phyloP scores from a whole-genome alignment of 2,888 invertebrate species.

The Ferrisia virgata region DNA sequence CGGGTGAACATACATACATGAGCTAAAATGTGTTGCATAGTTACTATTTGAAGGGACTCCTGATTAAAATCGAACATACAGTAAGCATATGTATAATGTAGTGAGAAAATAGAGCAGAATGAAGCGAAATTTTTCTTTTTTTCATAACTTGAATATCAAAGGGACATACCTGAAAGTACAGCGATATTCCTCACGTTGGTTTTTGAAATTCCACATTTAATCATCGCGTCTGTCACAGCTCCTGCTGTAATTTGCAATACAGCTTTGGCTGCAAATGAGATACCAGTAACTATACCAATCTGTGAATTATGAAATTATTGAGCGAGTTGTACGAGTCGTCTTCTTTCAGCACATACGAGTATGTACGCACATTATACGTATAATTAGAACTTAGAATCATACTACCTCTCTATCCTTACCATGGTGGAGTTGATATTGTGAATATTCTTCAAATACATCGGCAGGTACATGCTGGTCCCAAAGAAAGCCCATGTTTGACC shows the following conservation, averaged over 20 bases:
- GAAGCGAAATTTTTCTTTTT: no score
- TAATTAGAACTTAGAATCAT: no score
- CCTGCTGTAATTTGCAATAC: background rate
- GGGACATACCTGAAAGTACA: background rate
- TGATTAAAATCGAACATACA: no score
- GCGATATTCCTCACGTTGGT: background rate
- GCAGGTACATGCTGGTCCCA: slow-evolving; percentile 67
- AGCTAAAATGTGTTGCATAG: no score
- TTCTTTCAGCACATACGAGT: no score
- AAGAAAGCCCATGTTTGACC: slow-evolving; percentile 68
- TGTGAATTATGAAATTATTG: background rate
- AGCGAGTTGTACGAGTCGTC: no score
- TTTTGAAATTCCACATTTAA: background rate
- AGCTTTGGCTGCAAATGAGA: background rate
- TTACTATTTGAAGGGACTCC: no score
- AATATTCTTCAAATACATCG: slow-evolving; percentile 66
- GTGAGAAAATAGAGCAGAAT: no score
- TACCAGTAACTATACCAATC: background rate
- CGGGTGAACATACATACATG: no score
- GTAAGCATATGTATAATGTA: no score
- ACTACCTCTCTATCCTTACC: slow-evolving; percentile 54
- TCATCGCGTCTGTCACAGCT: background rate
- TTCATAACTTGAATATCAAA: no score
- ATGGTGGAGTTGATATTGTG: slow-evolving; percentile 66
- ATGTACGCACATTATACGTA: no score